phyloP scores from a whole-genome alignment of 2,888 invertebrate species.

The Conops quadrifasciatus region DNA sequence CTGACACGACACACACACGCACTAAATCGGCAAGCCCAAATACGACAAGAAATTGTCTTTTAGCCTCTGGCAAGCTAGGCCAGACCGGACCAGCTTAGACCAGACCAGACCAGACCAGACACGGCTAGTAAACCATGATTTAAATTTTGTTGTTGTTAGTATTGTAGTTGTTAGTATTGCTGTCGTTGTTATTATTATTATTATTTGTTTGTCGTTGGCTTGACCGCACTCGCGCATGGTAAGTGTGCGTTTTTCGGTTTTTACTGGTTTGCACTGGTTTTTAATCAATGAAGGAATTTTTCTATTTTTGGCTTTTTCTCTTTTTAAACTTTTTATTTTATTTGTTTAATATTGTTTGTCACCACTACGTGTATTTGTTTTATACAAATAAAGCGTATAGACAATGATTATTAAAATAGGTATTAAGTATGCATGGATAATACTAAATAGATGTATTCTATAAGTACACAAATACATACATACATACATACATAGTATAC shows the following conservation, averaged over 20 bases:
- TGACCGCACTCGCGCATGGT: not conserved
- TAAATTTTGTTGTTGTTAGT: conserved; percentile 1
- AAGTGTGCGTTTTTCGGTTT: conserved; percentile 44
- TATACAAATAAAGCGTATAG: no score
- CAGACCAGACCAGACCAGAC: no score
- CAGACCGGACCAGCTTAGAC: no score
- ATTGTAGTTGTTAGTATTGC: not conserved
- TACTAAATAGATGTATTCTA: not conserved
- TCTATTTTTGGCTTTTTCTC: not conserved
- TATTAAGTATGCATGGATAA: no score
- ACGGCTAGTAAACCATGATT: conserved; percentile 10
- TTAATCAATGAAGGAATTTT: conserved; percentile 33
- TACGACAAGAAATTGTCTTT: not conserved
- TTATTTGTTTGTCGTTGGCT: not conserved
- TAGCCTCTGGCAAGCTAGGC: not conserved
- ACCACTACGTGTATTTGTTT: no score
- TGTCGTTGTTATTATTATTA: not conserved
- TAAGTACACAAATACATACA: no score
- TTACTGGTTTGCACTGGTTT: conserved; percentile 56
- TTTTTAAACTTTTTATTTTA: not conserved
- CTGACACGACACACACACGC: not conserved
- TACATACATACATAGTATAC: no score
- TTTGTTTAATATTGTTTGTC: not conserved
- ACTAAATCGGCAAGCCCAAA: not conserved
- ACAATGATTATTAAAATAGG: no score